Evolutionary conservation across 2,797 vertebrate species (phyloP).

Genomic region (Phoeniculus purpureus): DNA sequence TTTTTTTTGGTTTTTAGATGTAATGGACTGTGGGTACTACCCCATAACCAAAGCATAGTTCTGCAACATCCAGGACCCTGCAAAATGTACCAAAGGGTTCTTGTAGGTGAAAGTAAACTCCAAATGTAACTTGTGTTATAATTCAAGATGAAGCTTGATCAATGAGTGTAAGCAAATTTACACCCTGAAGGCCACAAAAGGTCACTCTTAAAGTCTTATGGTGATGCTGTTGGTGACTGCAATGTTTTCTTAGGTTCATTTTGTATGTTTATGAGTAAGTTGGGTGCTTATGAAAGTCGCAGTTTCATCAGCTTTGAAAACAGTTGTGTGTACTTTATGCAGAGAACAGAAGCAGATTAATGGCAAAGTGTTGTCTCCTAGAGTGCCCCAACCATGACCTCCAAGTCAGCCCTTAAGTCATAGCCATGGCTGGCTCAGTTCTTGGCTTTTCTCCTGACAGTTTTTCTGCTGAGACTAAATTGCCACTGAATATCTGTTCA

Average conservation of each 20-base stretch:
- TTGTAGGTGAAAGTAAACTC: not conserved
- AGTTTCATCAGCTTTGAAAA: not conserved
- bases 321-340: not conserved
- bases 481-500: not conserved
- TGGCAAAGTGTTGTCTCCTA: not conserved
- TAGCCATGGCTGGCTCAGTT: not conserved
- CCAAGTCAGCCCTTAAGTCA: not conserved
- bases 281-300: not conserved
- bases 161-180: not conserved
- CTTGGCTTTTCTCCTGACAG: not conserved
- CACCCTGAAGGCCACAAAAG: not conserved
- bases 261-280: not conserved
- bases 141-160: not conserved
- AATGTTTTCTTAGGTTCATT: not conserved
- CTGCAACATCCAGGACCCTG: fast-evolving
- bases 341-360: not conserved
- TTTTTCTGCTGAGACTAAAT: not conserved
- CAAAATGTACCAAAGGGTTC: not conserved
- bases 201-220: not conserved
- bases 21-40: not conserved
- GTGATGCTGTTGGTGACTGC: not conserved
- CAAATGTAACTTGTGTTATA: not conserved
- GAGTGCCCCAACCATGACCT: not conserved
- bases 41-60: not conserved
- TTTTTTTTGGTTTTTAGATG: not conserved